Evolutionary conservation across 2,113 vertebrate species (phyloP).

Genomic region (Callionymus lyra): DNA sequence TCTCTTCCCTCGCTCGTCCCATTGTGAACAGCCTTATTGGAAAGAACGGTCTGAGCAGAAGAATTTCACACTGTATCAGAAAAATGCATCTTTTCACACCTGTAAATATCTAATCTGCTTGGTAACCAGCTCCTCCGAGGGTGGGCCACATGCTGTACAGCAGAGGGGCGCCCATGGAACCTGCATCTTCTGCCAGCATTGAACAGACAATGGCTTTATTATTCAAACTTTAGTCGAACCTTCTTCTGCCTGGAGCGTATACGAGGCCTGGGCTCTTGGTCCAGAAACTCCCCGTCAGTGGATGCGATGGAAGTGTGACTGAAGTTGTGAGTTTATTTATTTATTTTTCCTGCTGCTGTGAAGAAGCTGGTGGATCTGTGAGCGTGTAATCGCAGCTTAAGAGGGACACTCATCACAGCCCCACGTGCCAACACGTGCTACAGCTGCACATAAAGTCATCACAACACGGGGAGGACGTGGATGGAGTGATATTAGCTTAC

Average conservation of each 20-base stretch:
- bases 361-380: slow-evolving; percentile 55
- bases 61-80: slow-evolving; percentile 75
- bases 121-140: slow-evolving; percentile 58
- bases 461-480: slow-evolving; percentile 66
- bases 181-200: slow-evolving; percentile 34
- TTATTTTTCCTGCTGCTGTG: slow-evolving; percentile 47
- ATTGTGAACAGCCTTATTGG: slow-evolving; percentile 66
- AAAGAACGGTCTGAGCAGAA: slow-evolving; percentile 67
- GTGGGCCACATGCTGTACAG: slow-evolving; percentile 57
- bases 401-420: slow-evolving; percentile 51
- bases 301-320: slow-evolving; percentile 65
- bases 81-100: slow-evolving; percentile 78
- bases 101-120: slow-evolving; percentile 75
- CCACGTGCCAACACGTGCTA: slow-evolving; percentile 58
- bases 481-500: slow-evolving; percentile 61
- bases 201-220: slow-evolving; percentile 18
- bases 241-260: not conserved
- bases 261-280: slow-evolving; percentile 12
- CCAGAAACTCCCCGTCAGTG: slow-evolving; percentile 24
- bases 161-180: slow-evolving; percentile 46
- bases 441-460: slow-evolving; percentile 63
- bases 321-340: slow-evolving; percentile 61
- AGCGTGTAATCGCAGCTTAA: slow-evolving; percentile 56
- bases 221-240: slow-evolving; percentile 2
- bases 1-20: slow-evolving; percentile 29